Conservation (phyloP, 1,140 invertebrate genomes). For the Sitobion miscanthi region DNA sequence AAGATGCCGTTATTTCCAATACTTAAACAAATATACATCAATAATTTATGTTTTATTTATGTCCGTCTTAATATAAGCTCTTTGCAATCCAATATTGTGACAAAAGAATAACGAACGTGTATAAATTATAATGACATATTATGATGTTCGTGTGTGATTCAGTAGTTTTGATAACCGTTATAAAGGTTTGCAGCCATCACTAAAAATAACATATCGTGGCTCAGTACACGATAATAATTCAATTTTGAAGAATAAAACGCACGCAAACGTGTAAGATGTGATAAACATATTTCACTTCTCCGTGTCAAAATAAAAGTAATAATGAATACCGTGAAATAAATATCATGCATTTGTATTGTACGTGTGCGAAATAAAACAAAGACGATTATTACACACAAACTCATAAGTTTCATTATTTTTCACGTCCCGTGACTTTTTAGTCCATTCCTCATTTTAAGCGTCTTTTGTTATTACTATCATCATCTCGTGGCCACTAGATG, state of each 20-base stretch:
- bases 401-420: not conserved
- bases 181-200: not conserved
- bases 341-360: not conserved
- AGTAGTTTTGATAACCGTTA: not conserved
- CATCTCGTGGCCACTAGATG: not conserved
- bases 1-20: not conserved
- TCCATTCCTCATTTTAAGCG: not conserved
- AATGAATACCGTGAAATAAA: not conserved
- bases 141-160: not conserved
- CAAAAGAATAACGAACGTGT: not conserved
- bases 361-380: not conserved
- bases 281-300: not conserved
- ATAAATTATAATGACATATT: not conserved
- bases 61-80: not conserved
- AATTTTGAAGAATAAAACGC: not conserved
- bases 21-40: not conserved
- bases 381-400: not conserved
- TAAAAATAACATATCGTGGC: not conserved
- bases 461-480: not conserved
- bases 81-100: not conserved
- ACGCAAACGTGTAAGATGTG: not conserved
- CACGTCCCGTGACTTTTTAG: not conserved
- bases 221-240: not conserved
- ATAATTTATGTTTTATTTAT: not conserved
- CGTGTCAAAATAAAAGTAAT: not conserved